Evolutionary conservation across 2,888 invertebrate genomes (phyloP).

Genomic region (Gonocerus acuteangulatus): DNA sequence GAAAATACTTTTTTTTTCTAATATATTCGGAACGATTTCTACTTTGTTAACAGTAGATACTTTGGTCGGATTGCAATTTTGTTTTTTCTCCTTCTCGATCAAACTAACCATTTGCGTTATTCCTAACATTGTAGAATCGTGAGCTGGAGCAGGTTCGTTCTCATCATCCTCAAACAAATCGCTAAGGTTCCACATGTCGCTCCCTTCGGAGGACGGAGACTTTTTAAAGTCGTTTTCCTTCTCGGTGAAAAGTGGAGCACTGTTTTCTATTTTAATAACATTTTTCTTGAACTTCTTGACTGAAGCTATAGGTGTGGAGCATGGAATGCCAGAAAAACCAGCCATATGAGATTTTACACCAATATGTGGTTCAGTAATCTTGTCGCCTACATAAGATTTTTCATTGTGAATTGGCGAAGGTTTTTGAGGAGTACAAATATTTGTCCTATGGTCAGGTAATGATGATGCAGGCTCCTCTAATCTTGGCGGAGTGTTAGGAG

Average conservation of each 20-base stretch:
- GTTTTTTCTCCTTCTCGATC: constrained; percentile 31
- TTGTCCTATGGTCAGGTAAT: no score
- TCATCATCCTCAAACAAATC: constrained; percentile 30
- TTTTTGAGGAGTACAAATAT: no score
- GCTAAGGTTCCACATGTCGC: constrained; percentile 27
- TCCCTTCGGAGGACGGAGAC: neutral
- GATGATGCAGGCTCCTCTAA: no score
- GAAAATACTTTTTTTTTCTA: neutral
- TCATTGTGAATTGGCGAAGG: no score
- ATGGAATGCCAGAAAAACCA: neutral
- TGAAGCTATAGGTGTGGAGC: constrained; percentile 1
- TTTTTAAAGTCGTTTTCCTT: neutral
- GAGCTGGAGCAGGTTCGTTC: neutral
- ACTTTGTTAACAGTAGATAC: neutral
- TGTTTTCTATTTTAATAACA: neutral
- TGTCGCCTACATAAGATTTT: no score
- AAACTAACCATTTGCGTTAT: constrained; percentile 34
- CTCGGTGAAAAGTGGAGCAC: neutral
- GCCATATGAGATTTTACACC: no score
- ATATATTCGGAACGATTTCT: neutral
- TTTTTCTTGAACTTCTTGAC: constrained; percentile 15
- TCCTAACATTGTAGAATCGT: constrained; percentile 25
- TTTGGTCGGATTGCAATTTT: neutral
- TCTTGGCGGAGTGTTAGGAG: no score
- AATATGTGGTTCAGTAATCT: no score